Evolutionary conservation across 2,888 invertebrate genomes (phyloP).

Genomic region (Tryphoninae sp.): DNA sequence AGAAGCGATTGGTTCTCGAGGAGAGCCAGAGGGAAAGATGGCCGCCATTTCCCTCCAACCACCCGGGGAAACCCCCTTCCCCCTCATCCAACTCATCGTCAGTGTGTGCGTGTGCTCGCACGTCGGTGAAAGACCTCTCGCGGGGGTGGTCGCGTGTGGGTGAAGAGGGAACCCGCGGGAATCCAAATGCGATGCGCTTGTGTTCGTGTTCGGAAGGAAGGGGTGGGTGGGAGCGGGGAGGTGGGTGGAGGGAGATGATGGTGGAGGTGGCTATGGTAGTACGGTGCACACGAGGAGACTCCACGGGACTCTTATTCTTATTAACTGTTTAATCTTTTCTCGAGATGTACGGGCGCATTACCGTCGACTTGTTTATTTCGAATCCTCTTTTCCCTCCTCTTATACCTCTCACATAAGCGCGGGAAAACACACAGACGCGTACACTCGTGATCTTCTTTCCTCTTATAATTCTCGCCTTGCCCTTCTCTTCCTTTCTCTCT

Average conservation of each 20-base stretch:
- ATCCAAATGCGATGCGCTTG: conserved; percentile 53
- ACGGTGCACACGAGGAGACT: conserved; percentile 63
- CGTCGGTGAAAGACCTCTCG: conserved; percentile 53
- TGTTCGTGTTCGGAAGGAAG: conserved; percentile 40
- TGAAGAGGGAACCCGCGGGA: conserved; percentile 76
- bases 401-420: conserved; percentile 8
- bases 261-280: conserved; percentile 30
- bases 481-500: conserved; percentile 19
- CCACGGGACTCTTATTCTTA: conserved; percentile 81
- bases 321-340: conserved; percentile 82
- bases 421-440: conserved; percentile 3
- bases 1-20: conserved; percentile 81
- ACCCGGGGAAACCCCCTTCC: conserved; percentile 78
- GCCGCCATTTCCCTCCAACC: conserved; percentile 82
- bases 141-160: conserved; percentile 68
- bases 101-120: conserved; percentile 72
- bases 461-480: conserved; percentile 57
- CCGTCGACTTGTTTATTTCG: conserved; percentile 79
- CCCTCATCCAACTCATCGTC: conserved; percentile 65
- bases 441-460: conserved; percentile 31
- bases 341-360: conserved; percentile 80
- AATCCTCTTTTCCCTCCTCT: conserved; percentile 56
- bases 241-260: conserved; percentile 45
- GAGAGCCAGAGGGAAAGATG: conserved; percentile 81
- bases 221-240: conserved; percentile 46